phyloP scores from a whole-genome alignment of 2,113 vertebrate species.

The Alligator mississippiensis region DNA sequence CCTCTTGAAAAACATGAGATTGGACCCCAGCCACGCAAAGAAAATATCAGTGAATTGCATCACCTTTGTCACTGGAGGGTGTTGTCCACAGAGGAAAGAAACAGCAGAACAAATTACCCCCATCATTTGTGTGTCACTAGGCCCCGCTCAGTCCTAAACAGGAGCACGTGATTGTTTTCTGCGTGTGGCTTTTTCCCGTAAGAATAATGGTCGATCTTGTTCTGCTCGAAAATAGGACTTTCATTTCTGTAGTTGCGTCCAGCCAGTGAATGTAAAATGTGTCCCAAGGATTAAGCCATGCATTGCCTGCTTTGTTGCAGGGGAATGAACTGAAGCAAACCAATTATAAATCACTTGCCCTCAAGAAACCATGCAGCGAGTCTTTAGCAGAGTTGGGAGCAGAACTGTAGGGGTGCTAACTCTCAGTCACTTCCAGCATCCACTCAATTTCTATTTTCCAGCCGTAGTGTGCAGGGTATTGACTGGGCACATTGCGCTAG shows the following conservation, averaged over 20 bases:
- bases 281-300: accelerated
- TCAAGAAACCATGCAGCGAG: accelerated
- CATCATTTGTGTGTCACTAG: background rate
- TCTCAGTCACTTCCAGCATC: background rate
- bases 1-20: background rate
- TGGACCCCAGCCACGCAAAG: accelerated
- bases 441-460: accelerated
- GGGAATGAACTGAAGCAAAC: background rate
- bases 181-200: background rate
- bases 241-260: accelerated
- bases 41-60: accelerated
- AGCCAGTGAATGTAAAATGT: background rate
- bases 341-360: background rate
- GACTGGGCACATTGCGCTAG: accelerated
- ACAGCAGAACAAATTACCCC: background rate
- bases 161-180: background rate
- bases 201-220: background rate
- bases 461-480: background rate
- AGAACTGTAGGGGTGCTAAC: background rate
- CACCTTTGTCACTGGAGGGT: constrained; percentile 14
- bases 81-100: background rate
- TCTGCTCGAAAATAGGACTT: background rate
- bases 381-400: accelerated
- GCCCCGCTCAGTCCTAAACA: background rate
- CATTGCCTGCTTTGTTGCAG: accelerated